Conservation (phyloP, 35 echinoderm and acorn worm species). For the Anneissia japonica region DNA sequence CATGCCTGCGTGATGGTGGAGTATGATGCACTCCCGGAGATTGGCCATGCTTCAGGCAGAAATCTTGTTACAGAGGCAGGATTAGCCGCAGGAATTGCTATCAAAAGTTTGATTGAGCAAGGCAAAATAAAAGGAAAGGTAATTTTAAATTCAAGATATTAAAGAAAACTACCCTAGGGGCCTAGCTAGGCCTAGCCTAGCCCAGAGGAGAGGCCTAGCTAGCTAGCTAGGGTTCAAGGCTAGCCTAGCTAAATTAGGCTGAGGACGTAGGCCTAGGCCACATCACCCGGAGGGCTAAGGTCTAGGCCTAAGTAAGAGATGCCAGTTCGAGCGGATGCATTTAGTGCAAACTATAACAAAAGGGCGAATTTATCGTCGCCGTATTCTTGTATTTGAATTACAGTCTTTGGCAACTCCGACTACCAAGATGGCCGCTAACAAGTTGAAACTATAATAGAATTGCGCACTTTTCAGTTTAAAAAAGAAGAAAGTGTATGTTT, state of each 20-base stretch:
- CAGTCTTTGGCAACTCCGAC: no score
- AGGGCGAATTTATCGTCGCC: no score
- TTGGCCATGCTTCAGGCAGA: constrained; percentile 64
- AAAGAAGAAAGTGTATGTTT: no score
- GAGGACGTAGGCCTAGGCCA: neutral
- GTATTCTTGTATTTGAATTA: no score
- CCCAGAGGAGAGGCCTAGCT: neutral
- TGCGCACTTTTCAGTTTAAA: no score
- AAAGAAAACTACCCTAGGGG: neutral
- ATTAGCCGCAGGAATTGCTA: constrained; percentile 43
- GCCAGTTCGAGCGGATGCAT: no score
- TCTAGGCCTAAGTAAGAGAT: no score
- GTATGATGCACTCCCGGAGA: constrained; percentile 68
- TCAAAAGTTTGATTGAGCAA: constrained; percentile 49
- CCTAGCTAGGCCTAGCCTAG: neutral
- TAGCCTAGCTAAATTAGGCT: neutral
- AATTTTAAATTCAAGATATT: neutral
- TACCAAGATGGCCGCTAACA: no score
- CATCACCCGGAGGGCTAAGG: neutral
- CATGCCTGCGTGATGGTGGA: constrained; percentile 60
- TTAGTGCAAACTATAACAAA: no score
- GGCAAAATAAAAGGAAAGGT: constrained; percentile 55
- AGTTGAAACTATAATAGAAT: no score
- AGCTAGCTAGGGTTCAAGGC: neutral
- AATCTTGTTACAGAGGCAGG: constrained; percentile 54